Percentiles rank a stretch among this genome's conserved stretches.
Evolutionary conservation across 35 echinoderm and acorn worm species (phyloP).

Genomic region (Stichopus chloronotus): DNA sequence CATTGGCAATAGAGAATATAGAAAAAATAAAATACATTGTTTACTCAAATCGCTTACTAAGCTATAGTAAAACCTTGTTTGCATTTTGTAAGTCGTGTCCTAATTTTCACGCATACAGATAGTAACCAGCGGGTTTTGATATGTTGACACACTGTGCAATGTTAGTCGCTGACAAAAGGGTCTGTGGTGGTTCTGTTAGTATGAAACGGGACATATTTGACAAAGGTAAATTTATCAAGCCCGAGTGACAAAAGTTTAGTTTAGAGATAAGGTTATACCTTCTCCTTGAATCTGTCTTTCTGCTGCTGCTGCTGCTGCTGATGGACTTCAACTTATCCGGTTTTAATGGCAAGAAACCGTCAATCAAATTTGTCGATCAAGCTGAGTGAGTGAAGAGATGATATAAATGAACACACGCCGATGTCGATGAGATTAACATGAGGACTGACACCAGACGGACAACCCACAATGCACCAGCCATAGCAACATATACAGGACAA

Average conservation of each 20-base stretch:
- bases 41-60: conserved; percentile 20
- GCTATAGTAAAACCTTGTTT: background rate
- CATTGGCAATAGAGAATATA: too few species aligned
- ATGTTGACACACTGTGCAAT: background rate
- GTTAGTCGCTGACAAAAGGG: background rate
- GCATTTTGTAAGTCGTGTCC: background rate
- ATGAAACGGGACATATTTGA: conserved; percentile 39
- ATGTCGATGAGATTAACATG: too few species aligned
- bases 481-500: too few species aligned
- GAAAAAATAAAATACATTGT: background rate
- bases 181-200: conserved; percentile 12
- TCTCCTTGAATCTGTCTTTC: background rate
- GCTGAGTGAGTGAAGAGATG: background rate
- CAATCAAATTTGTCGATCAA: conserved; percentile 44
- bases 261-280: conserved; percentile 6
- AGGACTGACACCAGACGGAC: too few species aligned
- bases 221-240: conserved; percentile 38
- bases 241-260: conserved; percentile 19
- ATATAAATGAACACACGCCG: too few species aligned
- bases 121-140: background rate
- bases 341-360: background rate
- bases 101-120: conserved; percentile 18
- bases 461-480: too few species aligned
- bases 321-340: background rate
- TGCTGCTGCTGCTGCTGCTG: conserved; percentile 5